A percentile compares a stretch with the other conserved stretches of the same genome.
Evolutionary conservation across 1,140 invertebrate genomes (phyloP).

Genomic region (Drosophila tristis): DNA sequence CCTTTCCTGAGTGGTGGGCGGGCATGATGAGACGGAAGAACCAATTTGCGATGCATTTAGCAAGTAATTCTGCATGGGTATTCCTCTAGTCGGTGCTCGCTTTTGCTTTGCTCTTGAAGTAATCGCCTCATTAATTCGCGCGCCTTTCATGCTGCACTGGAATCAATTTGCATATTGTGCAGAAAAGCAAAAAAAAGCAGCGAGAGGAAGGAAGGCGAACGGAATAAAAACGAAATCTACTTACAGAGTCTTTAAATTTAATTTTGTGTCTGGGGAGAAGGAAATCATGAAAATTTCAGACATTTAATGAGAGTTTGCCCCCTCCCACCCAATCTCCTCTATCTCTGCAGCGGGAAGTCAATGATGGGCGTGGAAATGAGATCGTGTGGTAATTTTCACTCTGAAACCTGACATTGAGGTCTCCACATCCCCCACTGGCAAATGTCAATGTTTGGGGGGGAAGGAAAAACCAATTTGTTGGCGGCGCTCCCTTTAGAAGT

Average conservation of each 20-base stretch:
- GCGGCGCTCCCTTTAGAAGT: constrained; percentile 34
- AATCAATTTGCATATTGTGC: constrained; percentile 81
- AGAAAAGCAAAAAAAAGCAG: constrained; percentile 51
- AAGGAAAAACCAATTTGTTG: constrained; percentile 16
- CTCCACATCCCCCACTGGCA: constrained; percentile 54
- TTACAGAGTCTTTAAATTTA: constrained; percentile 81
- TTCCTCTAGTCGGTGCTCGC: neutral
- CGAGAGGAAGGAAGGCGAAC: constrained; percentile 14
- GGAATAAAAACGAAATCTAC: constrained; percentile 65
- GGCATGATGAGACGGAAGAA: too few relatives aligned
- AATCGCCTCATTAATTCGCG: constrained; percentile 81
- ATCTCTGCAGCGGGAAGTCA: too few relatives aligned
- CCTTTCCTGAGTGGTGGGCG: too few relatives aligned
- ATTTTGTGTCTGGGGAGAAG: constrained; percentile 50
- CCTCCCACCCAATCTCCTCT: neutral
- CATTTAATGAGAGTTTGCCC: constrained; percentile 66
- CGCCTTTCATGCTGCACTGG: constrained; percentile 77
- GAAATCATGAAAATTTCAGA: constrained; percentile 70
- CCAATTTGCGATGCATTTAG: neutral
- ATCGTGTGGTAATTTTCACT: constrained; percentile 66
- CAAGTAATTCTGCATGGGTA: neutral
- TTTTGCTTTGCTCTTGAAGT: constrained; percentile 57
- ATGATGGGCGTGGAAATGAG: constrained; percentile 41
- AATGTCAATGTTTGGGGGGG: constrained; percentile 60
- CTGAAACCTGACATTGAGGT: constrained; percentile 57